phyloP scores from a whole-genome alignment of 2,797 vertebrate genomes.

The Sebastes alutus region DNA sequence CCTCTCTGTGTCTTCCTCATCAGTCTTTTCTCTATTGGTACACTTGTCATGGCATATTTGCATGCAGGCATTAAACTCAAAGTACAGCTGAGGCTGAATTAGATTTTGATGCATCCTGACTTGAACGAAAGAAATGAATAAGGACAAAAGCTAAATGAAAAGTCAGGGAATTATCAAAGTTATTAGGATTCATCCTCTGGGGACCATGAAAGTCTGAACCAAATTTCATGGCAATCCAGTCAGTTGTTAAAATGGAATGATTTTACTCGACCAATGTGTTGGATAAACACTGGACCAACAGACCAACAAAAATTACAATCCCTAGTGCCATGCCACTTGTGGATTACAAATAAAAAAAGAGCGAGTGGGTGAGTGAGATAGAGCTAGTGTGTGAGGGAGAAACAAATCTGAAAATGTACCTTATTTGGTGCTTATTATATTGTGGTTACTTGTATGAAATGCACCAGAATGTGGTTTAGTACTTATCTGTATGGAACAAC shows the following conservation, averaged over 20 bases:
- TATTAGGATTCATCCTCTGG: constrained; percentile 39
- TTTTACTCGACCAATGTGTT: constrained; percentile 19
- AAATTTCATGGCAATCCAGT: constrained; percentile 33
- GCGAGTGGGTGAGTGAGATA: constrained; percentile 7
- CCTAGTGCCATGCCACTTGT: constrained; percentile 12
- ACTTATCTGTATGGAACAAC: neutral
- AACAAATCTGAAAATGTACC: neutral
- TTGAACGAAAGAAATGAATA: constrained; percentile 26
- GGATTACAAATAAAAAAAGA: constrained; percentile 37
- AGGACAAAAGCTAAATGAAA: constrained; percentile 36
- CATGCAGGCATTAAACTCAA: neutral
- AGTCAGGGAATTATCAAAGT: constrained; percentile 27
- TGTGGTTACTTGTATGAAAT: neutral
- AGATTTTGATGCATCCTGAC: neutral
- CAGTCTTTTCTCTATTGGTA: neutral
- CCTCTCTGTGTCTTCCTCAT: neutral
- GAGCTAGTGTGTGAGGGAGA: neutral
- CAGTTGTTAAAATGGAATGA: constrained; percentile 40
- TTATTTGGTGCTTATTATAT: neutral
- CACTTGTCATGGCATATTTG: neutral
- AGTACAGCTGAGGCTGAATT: neutral
- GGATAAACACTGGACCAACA: constrained; percentile 20
- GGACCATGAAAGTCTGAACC: constrained; percentile 5
- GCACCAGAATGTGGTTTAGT: neutral
- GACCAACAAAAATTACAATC: constrained; percentile 32